Evolutionary conservation across 2,888 invertebrate genomes (phyloP), one percentile per base, ranked within the genome.

Genomic region (Ptilodon capucinus): DNA sequence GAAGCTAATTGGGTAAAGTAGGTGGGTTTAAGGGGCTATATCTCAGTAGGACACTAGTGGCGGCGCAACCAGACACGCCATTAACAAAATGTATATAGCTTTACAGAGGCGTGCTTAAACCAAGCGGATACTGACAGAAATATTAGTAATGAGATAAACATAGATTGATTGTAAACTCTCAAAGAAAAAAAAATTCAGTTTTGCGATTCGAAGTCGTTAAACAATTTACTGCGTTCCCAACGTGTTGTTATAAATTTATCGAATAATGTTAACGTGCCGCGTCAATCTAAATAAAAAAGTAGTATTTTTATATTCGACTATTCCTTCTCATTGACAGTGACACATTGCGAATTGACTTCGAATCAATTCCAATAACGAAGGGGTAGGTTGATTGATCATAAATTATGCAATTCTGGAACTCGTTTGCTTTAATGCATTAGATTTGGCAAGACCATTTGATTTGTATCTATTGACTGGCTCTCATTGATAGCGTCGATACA

Each of bases 301-400:
- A 30, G 30, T 13, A 13, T 1, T 34, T 34, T 34, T 34, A 16
- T 8, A 16, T 16, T 16, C 34, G 34, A n/a, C 14, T 34, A 34
- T 70, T 71, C 54, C 53, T 56, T 52, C 41, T 64, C 47, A 64
- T 68, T 57, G 46, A 17, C 41, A 36, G 39, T 51, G 63, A 59
- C 54, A 48, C 57, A 54, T 36, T 46, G 48, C 57, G 44, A 49
- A 60, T 48, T 51, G 39, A 23, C 39, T 30, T 41, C 34, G 35
- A 40, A 54, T 51, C 40, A 51, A 64, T 54, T 60, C 32, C 40
- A 18, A 17, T 7, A 16, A 32, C 35, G 23, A n/a, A 44, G 19
- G 5, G 23, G 28, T 7, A 14, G 30, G 40, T 43, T 48, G 44
- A 64, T 60, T 32, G 23, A 19, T 19, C 30, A 47, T 64, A 60